Evolutionary conservation across 2,113 vertebrate genomes (phyloP).

Genomic region (Psittacara wagleri): DNA sequence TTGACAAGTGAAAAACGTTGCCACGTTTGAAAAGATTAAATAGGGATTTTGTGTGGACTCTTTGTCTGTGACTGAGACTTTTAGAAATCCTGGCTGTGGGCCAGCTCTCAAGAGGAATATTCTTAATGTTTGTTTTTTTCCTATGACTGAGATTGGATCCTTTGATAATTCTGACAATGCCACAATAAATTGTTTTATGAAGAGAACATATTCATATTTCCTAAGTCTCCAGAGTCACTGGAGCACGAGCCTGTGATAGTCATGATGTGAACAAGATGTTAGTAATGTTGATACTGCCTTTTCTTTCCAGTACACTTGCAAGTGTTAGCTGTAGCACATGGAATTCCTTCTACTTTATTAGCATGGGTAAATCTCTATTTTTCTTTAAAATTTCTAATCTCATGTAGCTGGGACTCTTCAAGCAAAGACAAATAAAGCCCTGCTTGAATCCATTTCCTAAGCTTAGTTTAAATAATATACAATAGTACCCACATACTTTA

Average conservation of each 20-base stretch:
- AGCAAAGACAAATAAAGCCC: background rate
- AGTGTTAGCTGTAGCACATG: background rate
- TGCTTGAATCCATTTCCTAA: background rate
- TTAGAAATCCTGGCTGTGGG: background rate
- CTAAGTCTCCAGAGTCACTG: constrained; percentile 10
- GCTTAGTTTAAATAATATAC: background rate
- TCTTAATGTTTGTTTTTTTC: constrained; percentile 52
- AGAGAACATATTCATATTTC: constrained; percentile 16
- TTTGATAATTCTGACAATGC: constrained; percentile 51
- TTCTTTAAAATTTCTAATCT: background rate
- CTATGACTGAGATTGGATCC: background rate
- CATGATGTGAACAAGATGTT: constrained; percentile 44
- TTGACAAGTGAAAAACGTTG: constrained; percentile 3
- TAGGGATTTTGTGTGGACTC: background rate
- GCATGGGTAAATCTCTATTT: background rate
- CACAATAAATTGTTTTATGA: constrained; percentile 42
- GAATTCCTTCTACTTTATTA: background rate
- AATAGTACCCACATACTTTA: background rate
- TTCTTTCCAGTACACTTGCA: background rate
- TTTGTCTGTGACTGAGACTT: background rate
- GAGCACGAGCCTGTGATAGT: constrained; percentile 13
- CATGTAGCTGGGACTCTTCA: background rate
- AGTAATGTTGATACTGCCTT: background rate
- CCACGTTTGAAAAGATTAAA: constrained; percentile 33
- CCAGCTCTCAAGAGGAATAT: constrained; percentile 42